Evolutionary conservation across 1,140 invertebrate species (phyloP).

Genomic region (Atta colombica): DNA sequence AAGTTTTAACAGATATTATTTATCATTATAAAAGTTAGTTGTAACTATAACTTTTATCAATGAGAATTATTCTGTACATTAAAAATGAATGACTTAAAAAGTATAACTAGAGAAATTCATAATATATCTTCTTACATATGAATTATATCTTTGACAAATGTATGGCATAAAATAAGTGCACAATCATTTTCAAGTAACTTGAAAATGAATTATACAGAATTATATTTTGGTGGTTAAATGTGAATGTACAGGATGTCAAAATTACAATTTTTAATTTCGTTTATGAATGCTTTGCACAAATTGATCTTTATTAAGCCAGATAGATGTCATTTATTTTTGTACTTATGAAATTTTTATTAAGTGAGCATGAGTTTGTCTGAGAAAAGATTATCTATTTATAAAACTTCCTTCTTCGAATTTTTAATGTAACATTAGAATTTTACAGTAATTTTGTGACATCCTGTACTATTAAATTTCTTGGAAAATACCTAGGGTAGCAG

Average conservation of each 20-base stretch:
- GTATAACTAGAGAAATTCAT: background rate
- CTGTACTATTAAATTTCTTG: slow-evolving; percentile 8
- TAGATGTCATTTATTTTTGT: background rate
- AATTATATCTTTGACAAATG: background rate
- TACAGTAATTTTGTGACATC: slow-evolving; percentile 12
- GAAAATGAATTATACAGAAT: slow-evolving; percentile 7
- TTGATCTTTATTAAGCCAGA: background rate
- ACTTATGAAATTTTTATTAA: background rate
- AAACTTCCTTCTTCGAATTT: background rate
- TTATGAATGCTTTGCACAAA: background rate
- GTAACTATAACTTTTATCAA: background rate
- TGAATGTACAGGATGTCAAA: background rate
- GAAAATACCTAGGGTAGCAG: background rate
- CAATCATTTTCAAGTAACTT: background rate
- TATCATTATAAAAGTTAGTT: slow-evolving; percentile 85
- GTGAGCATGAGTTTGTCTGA: background rate
- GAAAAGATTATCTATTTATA: background rate
- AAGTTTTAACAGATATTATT: slow-evolving; percentile 90
- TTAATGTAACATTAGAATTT: background rate
- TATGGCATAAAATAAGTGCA: background rate
- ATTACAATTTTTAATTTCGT: background rate
- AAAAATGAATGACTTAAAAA: slow-evolving; percentile 26
- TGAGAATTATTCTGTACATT: background rate
- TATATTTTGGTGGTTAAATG: background rate
- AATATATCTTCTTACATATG: background rate